These are phyloP conservation scores for Apodemia duryi DNA, from an alignment of 2,888 invertebrate genomes.

Conservation along the genomic window DNA sequence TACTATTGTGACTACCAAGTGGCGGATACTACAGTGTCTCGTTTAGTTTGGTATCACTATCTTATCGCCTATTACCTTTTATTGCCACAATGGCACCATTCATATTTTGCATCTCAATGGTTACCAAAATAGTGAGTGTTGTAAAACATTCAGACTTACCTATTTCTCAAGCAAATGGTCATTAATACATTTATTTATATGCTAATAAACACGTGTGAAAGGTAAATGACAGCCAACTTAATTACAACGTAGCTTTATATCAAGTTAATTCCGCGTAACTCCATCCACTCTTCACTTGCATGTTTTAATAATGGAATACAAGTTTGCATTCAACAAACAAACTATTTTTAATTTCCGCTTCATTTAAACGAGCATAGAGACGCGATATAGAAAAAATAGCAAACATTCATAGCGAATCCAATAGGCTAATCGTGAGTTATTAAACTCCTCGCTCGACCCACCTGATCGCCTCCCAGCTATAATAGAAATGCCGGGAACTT, in stretches of 20 bases:
- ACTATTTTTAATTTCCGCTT: conserved; percentile 61
- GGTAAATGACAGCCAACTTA: conserved; percentile 3
- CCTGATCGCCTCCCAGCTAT: conserved; percentile 76
- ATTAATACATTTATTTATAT: neutral
- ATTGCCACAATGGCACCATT: too few relatives aligned
- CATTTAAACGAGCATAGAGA: conserved; percentile 51
- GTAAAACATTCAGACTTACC: too few relatives aligned
- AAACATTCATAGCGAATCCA: conserved; percentile 77
- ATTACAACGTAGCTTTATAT: conserved; percentile 11
- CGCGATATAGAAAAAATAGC: conserved; percentile 74
- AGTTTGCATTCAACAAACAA: conserved; percentile 41
- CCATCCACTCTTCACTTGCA: conserved; percentile 33
- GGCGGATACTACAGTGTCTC: too few relatives aligned
- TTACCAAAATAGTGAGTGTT: too few relatives aligned
- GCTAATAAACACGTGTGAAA: neutral
- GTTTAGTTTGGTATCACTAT: too few relatives aligned
- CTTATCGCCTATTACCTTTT: too few relatives aligned
- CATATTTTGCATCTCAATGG: too few relatives aligned
- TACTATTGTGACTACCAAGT: too few relatives aligned
- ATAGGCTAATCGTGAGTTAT: conserved; percentile 78
- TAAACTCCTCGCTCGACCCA: conserved; percentile 71
- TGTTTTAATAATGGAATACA: conserved; percentile 39
- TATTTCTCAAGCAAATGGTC: too few relatives aligned
- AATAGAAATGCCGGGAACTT: conserved; percentile 79
- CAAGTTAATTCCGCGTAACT: conserved; percentile 16